These are phyloP conservation scores for Pterocles burchelli DNA, from an alignment of 2,113 vertebrate genomes.

Conservation along the genomic window DNA sequence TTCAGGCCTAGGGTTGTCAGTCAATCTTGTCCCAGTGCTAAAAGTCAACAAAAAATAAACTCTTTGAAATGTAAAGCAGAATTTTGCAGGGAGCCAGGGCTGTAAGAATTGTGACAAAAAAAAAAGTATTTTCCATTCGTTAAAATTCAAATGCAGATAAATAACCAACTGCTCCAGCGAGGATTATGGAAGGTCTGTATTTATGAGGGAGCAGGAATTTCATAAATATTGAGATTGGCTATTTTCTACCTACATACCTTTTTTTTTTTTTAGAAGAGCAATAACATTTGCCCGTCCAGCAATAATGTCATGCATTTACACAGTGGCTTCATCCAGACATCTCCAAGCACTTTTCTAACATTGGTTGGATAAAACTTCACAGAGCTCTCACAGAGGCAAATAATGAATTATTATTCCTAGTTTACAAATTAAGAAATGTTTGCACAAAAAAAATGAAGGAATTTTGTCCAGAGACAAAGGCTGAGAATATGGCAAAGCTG, in stretches of 20 bases:
- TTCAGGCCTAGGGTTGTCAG: neutral
- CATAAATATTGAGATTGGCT: slow-evolving; percentile 69
- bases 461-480: neutral
- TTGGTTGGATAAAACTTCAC: slow-evolving; percentile 4
- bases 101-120: slow-evolving; percentile 10
- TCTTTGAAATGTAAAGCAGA: slow-evolving; percentile 53
- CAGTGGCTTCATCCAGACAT: slow-evolving; percentile 21
- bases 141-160: slow-evolving; percentile 66
- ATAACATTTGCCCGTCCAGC: slow-evolving; percentile 37
- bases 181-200: slow-evolving; percentile 43
- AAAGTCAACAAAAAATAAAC: neutral
- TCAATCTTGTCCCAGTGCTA: neutral
- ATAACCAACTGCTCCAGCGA: slow-evolving; percentile 33
- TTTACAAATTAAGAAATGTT: slow-evolving; percentile 10
- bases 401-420: slow-evolving; percentile 13
- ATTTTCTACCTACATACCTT: slow-evolving; percentile 47
- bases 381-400: neutral
- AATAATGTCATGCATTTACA: slow-evolving; percentile 51
- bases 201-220: slow-evolving; percentile 51
- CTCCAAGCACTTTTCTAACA: slow-evolving; percentile 13
- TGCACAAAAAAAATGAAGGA: neutral
- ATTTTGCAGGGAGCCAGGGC: neutral
- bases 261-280: neutral
- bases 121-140: slow-evolving; percentile 41
- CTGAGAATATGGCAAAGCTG: neutral